Base-by-base conservation (phyloP, 2,113 vertebrate species). In the Regulus satrapa region DNA sequence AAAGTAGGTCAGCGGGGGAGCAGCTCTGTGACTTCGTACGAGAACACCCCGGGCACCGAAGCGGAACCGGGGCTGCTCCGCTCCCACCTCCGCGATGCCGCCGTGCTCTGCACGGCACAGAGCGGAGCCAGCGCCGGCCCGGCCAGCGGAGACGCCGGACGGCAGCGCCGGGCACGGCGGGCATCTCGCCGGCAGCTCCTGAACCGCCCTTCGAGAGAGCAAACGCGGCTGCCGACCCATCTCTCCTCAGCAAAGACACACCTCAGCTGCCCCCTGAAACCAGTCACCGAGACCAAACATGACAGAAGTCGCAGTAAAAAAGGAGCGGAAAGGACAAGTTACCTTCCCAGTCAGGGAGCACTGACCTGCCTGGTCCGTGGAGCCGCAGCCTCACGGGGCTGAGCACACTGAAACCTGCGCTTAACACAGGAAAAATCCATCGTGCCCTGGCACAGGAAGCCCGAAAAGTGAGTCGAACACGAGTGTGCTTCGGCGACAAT, bases 1-100 rank as follows among this genome's bases (percentile, higher is more conserved):
- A 59, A 87, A 91, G 54, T 92, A 91, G 95, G 94, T 91, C 94
- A 94, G 78, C 46, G 6, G n/a, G 2, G 72, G 55, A 89, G 92
- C 76, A 28, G 83, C 83, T 82, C 84, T 10, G 28, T 6, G 67
- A 54, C 79, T 92, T 85, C 83, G 86, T 87, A 81, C 19, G 11
- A n/a, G 46, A 86, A 49, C 52, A 55, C 12, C 72, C 31, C n/a
- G 4, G 56, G 78, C 2, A 2, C 48, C 10, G 14, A 52, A 26
- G 73, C 73, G 18, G 21, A 64, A 67, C 32, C 18, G 24, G 21
- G 85, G 25, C 1, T 16, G 62, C 55, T 9, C n/a, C 3, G 31
- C 38, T 78, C 31, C 32, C n/a, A 26, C 59, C 67, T 17, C 38
- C 45, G 76, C 6, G 21, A 29, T 3, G 32, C 59, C 6, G 41